Percentiles rank a stretch among this genome's conserved stretches.
phyloP scores from a whole-genome alignment of 2,888 invertebrate genomes.

The Bhutanitis thaidina region DNA sequence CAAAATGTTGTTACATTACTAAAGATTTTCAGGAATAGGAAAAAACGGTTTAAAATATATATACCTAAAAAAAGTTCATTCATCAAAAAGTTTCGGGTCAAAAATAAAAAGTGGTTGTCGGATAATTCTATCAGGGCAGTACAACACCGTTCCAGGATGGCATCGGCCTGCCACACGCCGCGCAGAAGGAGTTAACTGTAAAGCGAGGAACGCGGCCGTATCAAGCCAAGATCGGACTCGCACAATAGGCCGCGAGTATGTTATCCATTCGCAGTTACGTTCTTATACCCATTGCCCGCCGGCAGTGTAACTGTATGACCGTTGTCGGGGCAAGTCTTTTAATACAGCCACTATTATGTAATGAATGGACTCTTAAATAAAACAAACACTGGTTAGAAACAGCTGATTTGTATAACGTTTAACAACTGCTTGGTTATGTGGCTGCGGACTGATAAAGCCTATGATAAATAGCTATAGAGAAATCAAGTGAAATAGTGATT shows the following conservation, averaged over 20 bases:
- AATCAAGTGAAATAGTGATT: neutral
- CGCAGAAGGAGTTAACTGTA: constrained; percentile 20
- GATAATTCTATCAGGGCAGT: constrained; percentile 3
- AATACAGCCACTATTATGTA: constrained; percentile 10
- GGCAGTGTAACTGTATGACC: constrained; percentile 19
- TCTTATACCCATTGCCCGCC: constrained; percentile 16
- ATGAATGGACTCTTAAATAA: constrained; percentile 19
- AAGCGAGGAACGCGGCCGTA: constrained; percentile 17
- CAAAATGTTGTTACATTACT: too few species aligned
- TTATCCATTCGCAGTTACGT: constrained; percentile 19
- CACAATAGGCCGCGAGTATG: constrained; percentile 20
- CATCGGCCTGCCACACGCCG: constrained; percentile 4
- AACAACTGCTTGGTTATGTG: constrained; percentile 10
- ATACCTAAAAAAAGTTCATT: too few species aligned
- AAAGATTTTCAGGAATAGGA: too few species aligned
- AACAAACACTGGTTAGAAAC: constrained; percentile 14
- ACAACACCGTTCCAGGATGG: constrained; percentile 3
- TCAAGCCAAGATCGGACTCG: constrained; percentile 12
- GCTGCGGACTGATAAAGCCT: neutral
- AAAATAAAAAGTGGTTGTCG: neutral
- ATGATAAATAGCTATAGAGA: constrained; percentile 4
- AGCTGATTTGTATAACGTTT: constrained; percentile 19
- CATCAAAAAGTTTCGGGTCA: too few species aligned
- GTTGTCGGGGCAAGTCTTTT: constrained; percentile 5
- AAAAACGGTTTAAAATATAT: too few species aligned